A percentile compares a stretch with the other conserved stretches of the same genome.
phyloP scores from a whole-genome alignment of 2,888 invertebrate genomes.

The Aspidapion aeneum region DNA sequence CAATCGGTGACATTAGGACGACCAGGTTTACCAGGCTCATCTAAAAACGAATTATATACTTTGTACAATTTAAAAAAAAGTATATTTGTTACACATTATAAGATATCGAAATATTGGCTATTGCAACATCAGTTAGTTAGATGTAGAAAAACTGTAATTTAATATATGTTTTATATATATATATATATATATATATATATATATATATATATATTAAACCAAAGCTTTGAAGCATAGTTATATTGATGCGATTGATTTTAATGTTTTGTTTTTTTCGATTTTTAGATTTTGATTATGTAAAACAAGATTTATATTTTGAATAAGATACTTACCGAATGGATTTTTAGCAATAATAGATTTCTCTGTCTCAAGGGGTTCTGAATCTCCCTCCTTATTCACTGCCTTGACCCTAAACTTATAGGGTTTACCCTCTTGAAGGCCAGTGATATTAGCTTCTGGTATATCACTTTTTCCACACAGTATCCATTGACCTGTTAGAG shows the following conservation, averaged over 20 bases:
- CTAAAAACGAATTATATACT: conserved; percentile 43
- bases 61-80: conserved; percentile 19
- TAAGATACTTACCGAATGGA: conserved; percentile 83
- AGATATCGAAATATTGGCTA: not conserved
- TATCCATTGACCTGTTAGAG: conserved; percentile 89
- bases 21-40: conserved; percentile 91
- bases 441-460: conserved; percentile 78
- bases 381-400: conserved; percentile 97
- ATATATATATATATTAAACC: too few relatives aligned
- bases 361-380: conserved; percentile 92
- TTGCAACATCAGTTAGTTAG: too few relatives aligned
- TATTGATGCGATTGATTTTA: too few relatives aligned
- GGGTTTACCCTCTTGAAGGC: conserved; percentile 90
- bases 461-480: conserved; percentile 85
- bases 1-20: conserved; percentile 87
- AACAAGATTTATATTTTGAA: too few relatives aligned
- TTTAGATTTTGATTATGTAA: too few relatives aligned
- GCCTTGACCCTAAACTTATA: conserved; percentile 98
- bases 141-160: too few relatives aligned
- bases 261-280: too few relatives aligned
- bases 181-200: too few relatives aligned
- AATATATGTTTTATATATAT: too few relatives aligned
- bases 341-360: conserved; percentile 96
- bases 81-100: conserved; percentile 4
- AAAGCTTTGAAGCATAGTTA: too few relatives aligned